These are phyloP conservation scores for Cancer borealis DNA, from an alignment of 2,888 invertebrate species.

Conservation along the genomic window DNA sequence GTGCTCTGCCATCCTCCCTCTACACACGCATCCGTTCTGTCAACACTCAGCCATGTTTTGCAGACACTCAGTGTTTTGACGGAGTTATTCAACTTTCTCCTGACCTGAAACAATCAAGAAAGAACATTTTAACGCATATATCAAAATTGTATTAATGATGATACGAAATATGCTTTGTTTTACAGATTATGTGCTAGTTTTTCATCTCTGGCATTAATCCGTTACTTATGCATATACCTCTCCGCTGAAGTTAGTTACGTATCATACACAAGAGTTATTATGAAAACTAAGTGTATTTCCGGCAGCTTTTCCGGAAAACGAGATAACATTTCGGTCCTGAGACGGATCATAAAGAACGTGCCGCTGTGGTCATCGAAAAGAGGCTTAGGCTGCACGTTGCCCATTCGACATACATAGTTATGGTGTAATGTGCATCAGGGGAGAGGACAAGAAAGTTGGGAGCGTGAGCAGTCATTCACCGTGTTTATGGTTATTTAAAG, in stretches of 20 bases:
- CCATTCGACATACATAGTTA: neutral
- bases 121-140: neutral
- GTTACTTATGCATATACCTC: neutral
- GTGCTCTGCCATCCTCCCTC: neutral
- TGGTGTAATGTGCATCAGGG: neutral
- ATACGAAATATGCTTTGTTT: neutral
- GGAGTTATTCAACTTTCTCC: neutral
- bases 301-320: neutral
- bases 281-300: neutral
- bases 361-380: neutral
- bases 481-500: constrained; percentile 4
- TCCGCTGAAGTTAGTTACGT: neutral
- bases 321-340: neutral
- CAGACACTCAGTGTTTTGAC: neutral
- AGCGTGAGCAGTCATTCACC: neutral
- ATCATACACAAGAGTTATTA: neutral
- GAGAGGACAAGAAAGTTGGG: neutral
- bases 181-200: neutral
- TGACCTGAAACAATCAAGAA: neutral
- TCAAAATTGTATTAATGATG: neutral
- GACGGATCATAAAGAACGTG: neutral
- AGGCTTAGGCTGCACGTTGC: neutral
- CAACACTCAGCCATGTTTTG: neutral
- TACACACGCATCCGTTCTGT: constrained; percentile 1
- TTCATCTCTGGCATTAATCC: neutral